Percentiles rank a stretch among this genome's conserved stretches.
Evolutionary conservation across 2,113 vertebrate species (phyloP).

Genomic region (Cnemophilus loriae): DNA sequence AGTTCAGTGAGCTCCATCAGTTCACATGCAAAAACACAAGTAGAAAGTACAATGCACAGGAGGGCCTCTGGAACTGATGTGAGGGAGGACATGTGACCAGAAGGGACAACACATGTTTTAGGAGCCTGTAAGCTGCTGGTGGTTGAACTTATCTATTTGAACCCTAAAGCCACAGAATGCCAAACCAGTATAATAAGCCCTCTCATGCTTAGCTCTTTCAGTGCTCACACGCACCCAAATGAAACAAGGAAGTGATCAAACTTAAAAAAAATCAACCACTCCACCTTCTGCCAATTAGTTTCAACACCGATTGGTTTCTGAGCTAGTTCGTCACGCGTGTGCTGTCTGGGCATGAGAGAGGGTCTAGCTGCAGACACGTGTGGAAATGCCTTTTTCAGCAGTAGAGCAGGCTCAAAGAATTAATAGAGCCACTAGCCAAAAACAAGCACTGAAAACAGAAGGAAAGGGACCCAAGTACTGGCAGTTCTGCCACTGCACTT

Average conservation of each 20-base stretch:
- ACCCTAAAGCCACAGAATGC: background rate
- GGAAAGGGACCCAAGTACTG: background rate
- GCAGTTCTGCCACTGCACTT: background rate
- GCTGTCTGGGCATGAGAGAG: background rate
- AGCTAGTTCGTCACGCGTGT: background rate
- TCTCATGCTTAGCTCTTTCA: background rate
- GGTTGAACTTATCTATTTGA: background rate
- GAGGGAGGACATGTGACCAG: background rate
- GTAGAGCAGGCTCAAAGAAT: background rate
- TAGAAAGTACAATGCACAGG: background rate
- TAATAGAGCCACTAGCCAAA: background rate
- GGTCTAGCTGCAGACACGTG: background rate
- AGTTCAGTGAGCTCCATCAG: background rate
- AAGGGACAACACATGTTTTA: background rate
- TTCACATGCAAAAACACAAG: background rate
- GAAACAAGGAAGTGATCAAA: background rate
- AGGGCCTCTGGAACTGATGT: background rate
- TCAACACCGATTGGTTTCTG: background rate
- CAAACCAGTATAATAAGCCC: background rate
- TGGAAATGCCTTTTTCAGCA: background rate
- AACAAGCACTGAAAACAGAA: accelerated
- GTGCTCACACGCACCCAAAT: background rate
- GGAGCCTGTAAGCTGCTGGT: background rate
- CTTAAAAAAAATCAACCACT: background rate
- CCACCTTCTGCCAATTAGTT: background rate